Base-by-base conservation (phyloP, 2,888 invertebrate genomes). In the Dryadula phaetusa region DNA sequence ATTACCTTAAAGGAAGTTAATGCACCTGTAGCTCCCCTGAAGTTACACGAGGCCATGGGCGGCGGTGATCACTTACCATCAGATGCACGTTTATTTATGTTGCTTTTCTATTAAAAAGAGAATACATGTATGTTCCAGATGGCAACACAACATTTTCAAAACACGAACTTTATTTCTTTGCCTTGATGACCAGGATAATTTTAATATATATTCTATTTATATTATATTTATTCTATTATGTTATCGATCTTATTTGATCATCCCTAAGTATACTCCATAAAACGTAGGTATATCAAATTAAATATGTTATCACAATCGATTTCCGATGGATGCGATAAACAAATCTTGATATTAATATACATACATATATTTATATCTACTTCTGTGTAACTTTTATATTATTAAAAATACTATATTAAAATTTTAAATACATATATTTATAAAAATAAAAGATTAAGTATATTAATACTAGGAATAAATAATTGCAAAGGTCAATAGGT, bases 261-360 rank as follows among this genome's bases (percentile, higher is more conserved):
- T 28, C 10, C 10, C 32, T 16, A 52, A 28, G 4, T 49, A 16
- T n/a, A n/a, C n/a, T n/a, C n/a, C n/a, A n/a, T n/a, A 49, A 49
- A n/a, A 8, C 49, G 14, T 47, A 44, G n/a, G n/a, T 3, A 20
- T 44, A 20, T 44, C 18, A 4, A 18, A 40, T 20, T 22, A 40
- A 40, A 40, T 16, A 16, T 16, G 10, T 60, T 60, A 60, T 60
- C 60, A 14, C 32, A 60, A 25, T 44, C 60, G 20, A 60, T 46
- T 60, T 60, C 20, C 60, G 44, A 60, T 14, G 54, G 14, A 44
- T 18, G 16, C 42, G 60, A 60, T 60, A 60, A 32, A 14, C 16
- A 14, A 44, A 28, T 60, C 60, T 16, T 32, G 32, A 46, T 60
- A 37, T 37, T 37, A 28, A 18, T 16, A 12, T 25, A 25, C 28